Evolutionary conservation across 2,113 vertebrate species (phyloP).

Genomic region (Passerina amoena): DNA sequence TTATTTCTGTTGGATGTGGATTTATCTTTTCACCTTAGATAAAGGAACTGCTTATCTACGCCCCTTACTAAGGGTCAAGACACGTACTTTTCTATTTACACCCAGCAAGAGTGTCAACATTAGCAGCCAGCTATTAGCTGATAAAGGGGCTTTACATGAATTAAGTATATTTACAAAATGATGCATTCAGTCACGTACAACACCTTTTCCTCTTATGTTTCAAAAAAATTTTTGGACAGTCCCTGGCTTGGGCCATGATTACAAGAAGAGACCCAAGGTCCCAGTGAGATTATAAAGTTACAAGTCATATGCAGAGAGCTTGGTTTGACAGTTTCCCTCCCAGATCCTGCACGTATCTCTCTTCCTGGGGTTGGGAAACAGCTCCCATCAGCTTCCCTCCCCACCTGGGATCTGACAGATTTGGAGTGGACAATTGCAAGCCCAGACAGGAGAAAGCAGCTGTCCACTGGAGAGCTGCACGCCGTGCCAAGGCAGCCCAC

Average conservation of each 20-base stretch:
- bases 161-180: neutral
- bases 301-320: neutral
- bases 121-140: neutral
- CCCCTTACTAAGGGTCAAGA: neutral
- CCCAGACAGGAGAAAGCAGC: neutral
- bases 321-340: neutral
- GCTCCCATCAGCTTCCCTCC: neutral
- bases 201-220: neutral
- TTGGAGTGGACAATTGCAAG: neutral
- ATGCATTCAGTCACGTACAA: neutral
- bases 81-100: neutral
- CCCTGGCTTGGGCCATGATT: neutral
- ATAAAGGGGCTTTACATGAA: neutral
- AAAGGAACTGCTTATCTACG: neutral
- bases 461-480: neutral
- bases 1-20: neutral
- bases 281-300: neutral
- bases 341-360: neutral
- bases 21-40: neutral
- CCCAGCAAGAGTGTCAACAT: neutral
- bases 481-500: neutral
- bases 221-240: neutral
- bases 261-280: neutral
- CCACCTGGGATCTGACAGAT: rapidly evolving
- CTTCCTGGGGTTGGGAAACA: neutral